Conservation (phyloP, 2,888 invertebrate genomes). For the Branchellion lobata region DNA sequence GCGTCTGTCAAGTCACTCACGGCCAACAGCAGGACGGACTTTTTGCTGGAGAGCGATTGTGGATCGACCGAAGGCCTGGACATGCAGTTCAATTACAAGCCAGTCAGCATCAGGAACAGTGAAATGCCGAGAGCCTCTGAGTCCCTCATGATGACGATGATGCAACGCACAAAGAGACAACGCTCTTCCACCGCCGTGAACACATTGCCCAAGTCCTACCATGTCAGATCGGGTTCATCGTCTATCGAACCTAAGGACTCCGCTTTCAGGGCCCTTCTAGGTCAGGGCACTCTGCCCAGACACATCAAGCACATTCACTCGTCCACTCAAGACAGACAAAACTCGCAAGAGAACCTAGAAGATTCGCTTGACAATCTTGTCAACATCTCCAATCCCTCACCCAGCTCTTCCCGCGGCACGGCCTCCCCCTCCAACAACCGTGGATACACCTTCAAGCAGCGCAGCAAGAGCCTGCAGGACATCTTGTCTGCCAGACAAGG, state of each 20-base stretch:
- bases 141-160: constrained; percentile 43
- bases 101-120: constrained; percentile 38
- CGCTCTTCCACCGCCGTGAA: constrained; percentile 10
- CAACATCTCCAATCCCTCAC: constrained; percentile 9
- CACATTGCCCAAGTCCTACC: background rate
- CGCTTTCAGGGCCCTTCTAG: background rate
- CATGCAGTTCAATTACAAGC: constrained; percentile 33
- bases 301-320: background rate
- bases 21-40: constrained; percentile 39
- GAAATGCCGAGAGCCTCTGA: constrained; percentile 48
- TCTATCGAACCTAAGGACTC: background rate
- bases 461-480: constrained; percentile 46
- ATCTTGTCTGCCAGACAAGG: constrained; percentile 32
- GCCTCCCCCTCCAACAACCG: background rate
- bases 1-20: constrained; percentile 34
- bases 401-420: constrained; percentile 16
- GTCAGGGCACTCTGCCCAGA: background rate
- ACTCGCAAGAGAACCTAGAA: background rate
- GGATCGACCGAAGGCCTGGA: constrained; percentile 46
- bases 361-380: constrained; percentile 15
- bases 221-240: constrained; percentile 4
- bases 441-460: constrained; percentile 29
- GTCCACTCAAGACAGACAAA: background rate
- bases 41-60: constrained; percentile 45
- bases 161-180: constrained; percentile 48